These are phyloP conservation scores for Gymnogyps californianus DNA, from an alignment of 2,113 vertebrate species.

Conservation along the genomic window DNA sequence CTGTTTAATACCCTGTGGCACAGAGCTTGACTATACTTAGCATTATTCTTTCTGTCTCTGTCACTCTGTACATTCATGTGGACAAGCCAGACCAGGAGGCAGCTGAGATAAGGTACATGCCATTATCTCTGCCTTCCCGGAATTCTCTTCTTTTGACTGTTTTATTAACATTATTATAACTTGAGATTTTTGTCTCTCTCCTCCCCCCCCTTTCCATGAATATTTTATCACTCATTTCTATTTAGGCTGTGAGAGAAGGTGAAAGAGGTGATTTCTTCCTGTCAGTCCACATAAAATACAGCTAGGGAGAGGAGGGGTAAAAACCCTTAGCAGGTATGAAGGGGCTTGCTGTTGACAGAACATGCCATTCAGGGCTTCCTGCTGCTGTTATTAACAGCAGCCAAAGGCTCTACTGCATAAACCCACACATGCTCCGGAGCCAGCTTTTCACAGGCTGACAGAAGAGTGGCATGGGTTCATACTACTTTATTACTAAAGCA, in stretches of 20 bases:
- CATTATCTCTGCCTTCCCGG: neutral
- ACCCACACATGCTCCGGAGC: neutral
- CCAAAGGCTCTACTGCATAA: neutral
- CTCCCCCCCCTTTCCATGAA: neutral
- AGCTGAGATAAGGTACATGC: neutral
- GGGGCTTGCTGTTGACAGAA: neutral
- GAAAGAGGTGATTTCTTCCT: neutral
- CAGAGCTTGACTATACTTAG: neutral
- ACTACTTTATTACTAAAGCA: neutral
- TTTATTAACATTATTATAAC: slow-evolving; percentile 4
- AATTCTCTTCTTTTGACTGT: neutral
- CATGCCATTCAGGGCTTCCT: neutral
- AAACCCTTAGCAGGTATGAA: neutral
- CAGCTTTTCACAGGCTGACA: neutral
- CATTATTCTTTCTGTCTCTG: neutral
- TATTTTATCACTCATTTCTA: slow-evolving; percentile 18
- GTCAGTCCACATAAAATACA: neutral
- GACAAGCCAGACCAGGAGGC: neutral
- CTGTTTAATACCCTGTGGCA: neutral
- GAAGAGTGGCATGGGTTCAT: neutral
- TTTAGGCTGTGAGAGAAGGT: neutral
- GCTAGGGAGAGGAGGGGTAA: neutral
- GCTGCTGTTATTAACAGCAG: neutral
- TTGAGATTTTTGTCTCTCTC: neutral
- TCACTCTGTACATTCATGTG: neutral